A percentile compares a stretch with the other conserved stretches of the same genome.
These are phyloP conservation scores for Vireo altiloquus DNA, from an alignment of 2,113 vertebrate genomes.

Conservation along the genomic window DNA sequence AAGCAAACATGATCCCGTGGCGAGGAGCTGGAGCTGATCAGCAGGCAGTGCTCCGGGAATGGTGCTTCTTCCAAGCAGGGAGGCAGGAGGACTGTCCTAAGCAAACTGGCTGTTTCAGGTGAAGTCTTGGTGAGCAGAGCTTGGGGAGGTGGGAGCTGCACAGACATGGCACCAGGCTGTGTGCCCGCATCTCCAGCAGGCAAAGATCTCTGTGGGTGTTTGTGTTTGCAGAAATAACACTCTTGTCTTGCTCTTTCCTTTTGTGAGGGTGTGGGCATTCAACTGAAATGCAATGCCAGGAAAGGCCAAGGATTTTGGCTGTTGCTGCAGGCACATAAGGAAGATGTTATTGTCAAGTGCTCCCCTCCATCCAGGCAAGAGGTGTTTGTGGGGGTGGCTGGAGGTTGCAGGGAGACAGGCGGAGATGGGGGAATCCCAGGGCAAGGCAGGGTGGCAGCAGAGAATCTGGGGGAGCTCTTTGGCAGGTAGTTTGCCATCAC, in stretches of 20 bases:
- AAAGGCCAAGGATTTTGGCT: not conserved
- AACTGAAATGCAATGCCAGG: not conserved
- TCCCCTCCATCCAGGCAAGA: not conserved
- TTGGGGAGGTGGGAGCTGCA: not conserved
- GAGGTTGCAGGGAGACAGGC: not conserved
- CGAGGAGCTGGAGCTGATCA: not conserved
- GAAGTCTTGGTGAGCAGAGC: not conserved
- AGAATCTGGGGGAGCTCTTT: not conserved
- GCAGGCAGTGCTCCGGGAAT: rapidly evolving
- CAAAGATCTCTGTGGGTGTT: not conserved
- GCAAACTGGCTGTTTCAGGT: not conserved
- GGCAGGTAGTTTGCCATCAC: not conserved
- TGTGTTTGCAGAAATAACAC: not conserved
- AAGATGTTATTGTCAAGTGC: not conserved
- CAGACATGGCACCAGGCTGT: not conserved
- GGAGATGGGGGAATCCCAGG: not conserved
- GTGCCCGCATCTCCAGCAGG: not conserved
- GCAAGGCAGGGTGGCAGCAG: not conserved
- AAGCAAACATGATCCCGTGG: rapidly evolving
- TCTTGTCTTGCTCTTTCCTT: not conserved
- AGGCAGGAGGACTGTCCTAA: not conserved
- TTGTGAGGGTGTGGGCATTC: not conserved
- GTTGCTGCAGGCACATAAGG: not conserved
- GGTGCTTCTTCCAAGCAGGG: not conserved
- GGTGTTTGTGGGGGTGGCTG: not conserved